Evolutionary conservation across 2,888 invertebrate species (phyloP), one percentile per base, ranked within the genome.

Genomic region (Acrobasis repandana): DNA sequence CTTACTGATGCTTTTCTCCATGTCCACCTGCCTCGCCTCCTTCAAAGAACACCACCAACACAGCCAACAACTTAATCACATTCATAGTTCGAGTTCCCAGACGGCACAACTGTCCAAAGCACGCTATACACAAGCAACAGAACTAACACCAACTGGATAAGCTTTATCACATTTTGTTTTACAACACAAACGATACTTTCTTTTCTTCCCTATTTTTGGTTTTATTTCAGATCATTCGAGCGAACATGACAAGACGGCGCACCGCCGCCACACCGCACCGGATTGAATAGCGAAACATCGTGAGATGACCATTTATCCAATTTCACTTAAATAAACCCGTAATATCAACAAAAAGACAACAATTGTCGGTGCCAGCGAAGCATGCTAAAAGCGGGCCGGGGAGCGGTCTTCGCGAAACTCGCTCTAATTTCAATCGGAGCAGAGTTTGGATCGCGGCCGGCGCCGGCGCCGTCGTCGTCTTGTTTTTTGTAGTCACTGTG

Each of bases 261-360:
- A 75, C 85, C 69, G 80, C 71, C 74, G 79, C 80, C 75, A 71
- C 73, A 67, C 83, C 75, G 72, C 80, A 71, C 78, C 70, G 76
- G 83, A 86, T 91, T 90, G 92, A 90, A 82, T 82, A 82, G 83
- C 77, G 77, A 79, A 82, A 86, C 85, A 85, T 84, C 73, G 80
- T 79, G 86, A 86, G 85, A 85, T 88, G 86, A 86, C 88, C 90
- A 90, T 93, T 93, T 92, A 92, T 91, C 88, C 83, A 89, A 90
- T 92, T 92, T 90, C 92, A 85, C 90, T 90, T 90, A 90, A 90
- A 90, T 90, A 89, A 89, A 90, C 86, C 85, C 77, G 89, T 86
- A 86, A 88, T 90, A 83, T 88, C 80, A 80, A 85, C 86, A 91
- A 90, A 90, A 90, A 88, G 86, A 86, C 80, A 76, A 87, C 82